Evolutionary conservation across 2,113 vertebrate species (phyloP).

Genomic region (Cheilinus undulatus): DNA sequence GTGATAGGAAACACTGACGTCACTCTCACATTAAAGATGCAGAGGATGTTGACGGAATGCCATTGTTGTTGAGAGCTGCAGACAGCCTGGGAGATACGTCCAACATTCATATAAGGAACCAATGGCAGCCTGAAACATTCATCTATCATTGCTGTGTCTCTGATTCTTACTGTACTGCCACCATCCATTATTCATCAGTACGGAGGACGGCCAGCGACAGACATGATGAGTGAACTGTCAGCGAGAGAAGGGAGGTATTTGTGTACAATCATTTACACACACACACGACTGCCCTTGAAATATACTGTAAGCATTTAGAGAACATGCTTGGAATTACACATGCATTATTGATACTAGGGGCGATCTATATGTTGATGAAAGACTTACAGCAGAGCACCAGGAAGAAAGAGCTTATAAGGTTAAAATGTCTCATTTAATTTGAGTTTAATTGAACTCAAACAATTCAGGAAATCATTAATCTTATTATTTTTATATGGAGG

Average conservation of each 20-base stretch:
- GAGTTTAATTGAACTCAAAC: slow-evolving; percentile 1
- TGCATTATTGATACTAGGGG: background rate
- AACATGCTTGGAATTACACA: background rate
- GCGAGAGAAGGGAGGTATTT: slow-evolving; percentile 16
- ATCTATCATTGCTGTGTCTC: slow-evolving; percentile 60
- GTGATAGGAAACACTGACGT: slow-evolving; percentile 3
- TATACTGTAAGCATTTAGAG: background rate
- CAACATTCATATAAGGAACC: slow-evolving; percentile 45
- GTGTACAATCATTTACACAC: background rate
- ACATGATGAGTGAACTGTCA: slow-evolving; percentile 37
- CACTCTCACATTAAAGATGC: slow-evolving; percentile 35
- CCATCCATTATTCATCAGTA: slow-evolving; percentile 64
- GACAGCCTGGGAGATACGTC: slow-evolving; percentile 30
- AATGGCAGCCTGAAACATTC: slow-evolving; percentile 61
- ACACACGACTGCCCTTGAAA: background rate
- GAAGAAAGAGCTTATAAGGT: slow-evolving; percentile 7
- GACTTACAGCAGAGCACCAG: background rate
- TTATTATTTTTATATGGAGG: background rate
- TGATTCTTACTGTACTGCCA: slow-evolving; percentile 59
- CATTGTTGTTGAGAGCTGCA: slow-evolving; percentile 30
- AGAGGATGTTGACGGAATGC: slow-evolving; percentile 21
- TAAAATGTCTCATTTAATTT: slow-evolving; percentile 16
- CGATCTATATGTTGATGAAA: background rate
- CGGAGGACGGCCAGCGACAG: slow-evolving; percentile 18
- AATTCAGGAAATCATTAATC: slow-evolving; percentile 7